Evolutionary conservation across 2,888 invertebrate species (phyloP), one percentile per base, ranked within the genome.

Genomic region (Sussaba pulchella): DNA sequence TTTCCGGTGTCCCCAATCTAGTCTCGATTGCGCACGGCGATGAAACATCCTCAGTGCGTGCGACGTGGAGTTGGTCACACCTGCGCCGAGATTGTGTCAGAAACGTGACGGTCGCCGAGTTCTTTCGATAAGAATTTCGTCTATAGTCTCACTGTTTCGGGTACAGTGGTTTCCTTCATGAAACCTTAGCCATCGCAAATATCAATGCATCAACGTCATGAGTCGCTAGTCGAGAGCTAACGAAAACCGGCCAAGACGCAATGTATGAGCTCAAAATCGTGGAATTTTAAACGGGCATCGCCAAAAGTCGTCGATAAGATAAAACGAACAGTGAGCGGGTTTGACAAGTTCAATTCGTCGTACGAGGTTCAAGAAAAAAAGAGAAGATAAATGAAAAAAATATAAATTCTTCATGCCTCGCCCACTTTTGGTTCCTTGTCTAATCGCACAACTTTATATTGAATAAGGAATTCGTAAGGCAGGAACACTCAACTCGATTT

Each of bases 1-100:
- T 87, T 91, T 91, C 90, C 90, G 90, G 88, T 87, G 85, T 6
- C 86, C 85, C 86, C 80, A 85, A 87, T 85, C 86, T 67, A 12
- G 87, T 82, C 88, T 88, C 89, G 89, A 89, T 89, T 90, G 85
- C 87, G 84, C 82, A 63, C 6, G 31, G 31, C 31, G n/a, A 31
- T 31, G 31, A 31, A 31, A n/a, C n/a, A n/a, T n/a, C 31, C 31
- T 50, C 8, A 26, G 19, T 39, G n/a, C 5, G 4, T 36, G 41
- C 57, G n/a, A 31, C 31, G 43, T 14, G 21, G n/a, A n/a, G n/a
- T n/a, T 69, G 36, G 14, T 31, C 21, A 61, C 39, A 36, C 67
- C 6, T 61, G 26, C 41, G 43, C 41, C 36, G 31, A 57, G 57
- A 57, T 57, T 57, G 31, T 17, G 57, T 57, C 57, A 17, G 43